Percentiles rank a stretch among this genome's conserved stretches.
Evolutionary conservation across 2,113 vertebrate genomes (phyloP).

Genomic region (Dascyllus trimaculatus): DNA sequence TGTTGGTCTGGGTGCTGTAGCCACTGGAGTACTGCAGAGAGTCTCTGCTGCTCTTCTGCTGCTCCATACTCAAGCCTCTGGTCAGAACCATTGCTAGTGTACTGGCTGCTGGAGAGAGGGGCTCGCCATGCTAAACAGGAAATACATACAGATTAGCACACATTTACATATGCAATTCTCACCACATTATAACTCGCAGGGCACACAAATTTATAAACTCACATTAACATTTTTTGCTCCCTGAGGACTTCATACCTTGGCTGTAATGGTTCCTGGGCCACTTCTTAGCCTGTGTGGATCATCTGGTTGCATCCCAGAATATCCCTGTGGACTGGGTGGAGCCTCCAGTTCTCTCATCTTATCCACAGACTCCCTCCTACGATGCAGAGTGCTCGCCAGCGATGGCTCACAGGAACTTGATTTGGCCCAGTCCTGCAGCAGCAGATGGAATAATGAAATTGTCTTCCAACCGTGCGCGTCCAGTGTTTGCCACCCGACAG

Average conservation of each 20-base stretch:
- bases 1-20: conserved; percentile 98
- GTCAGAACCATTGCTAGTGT: conserved; percentile 97
- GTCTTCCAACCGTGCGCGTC: conserved; percentile 17
- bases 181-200: neutral
- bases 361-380: conserved; percentile 90
- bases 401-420: conserved; percentile 89
- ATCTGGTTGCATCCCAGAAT: conserved; percentile 82
- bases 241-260: conserved; percentile 85
- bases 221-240: conserved; percentile 25
- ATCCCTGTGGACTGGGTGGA: conserved; percentile 73
- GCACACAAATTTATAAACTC: conserved; percentile 1
- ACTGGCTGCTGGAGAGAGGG: conserved; percentile 91
- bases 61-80: conserved; percentile 93
- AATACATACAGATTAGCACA: conserved; percentile 44
- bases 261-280: conserved; percentile 86
- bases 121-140: conserved; percentile 89
- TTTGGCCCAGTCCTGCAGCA: conserved; percentile 94
- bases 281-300: conserved; percentile 87
- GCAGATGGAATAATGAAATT: conserved; percentile 57
- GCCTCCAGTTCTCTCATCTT: conserved; percentile 89
- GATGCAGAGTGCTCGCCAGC: conserved; percentile 85
- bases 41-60: conserved; percentile 98
- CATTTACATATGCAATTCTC: conserved; percentile 38
- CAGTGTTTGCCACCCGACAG: conserved; percentile 32
- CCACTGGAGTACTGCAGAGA: conserved; percentile 97